Evolutionary conservation across 2,797 vertebrate species (phyloP).

Genomic region (Decapterus maruadsi): DNA sequence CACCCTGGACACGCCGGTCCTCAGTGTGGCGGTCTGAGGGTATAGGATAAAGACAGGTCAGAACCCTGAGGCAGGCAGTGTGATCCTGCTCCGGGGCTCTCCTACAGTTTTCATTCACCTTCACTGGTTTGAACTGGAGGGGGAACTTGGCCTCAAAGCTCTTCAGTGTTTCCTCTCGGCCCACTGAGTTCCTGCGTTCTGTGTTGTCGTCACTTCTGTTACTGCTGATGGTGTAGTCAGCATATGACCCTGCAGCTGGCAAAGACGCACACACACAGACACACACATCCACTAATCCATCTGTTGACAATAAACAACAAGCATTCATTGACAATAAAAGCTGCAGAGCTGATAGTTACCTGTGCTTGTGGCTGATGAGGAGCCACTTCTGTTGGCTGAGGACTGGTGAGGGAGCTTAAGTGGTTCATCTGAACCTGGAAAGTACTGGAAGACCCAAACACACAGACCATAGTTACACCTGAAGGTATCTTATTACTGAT

Average conservation of each 20-base stretch:
- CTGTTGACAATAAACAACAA: background rate
- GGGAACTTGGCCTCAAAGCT: constrained; percentile 89
- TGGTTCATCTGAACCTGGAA: constrained; percentile 94
- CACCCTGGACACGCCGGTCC: constrained; percentile 87
- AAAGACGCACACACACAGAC: background rate
- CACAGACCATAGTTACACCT: background rate
- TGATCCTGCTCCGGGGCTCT: no score
- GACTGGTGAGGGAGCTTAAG: constrained; percentile 93
- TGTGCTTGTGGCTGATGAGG: constrained; percentile 92
- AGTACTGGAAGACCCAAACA: constrained; percentile 87
- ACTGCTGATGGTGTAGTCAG: constrained; percentile 91
- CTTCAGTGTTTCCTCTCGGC: constrained; percentile 95
- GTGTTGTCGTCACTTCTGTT: constrained; percentile 91
- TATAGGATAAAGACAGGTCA: background rate
- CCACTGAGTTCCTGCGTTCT: constrained; percentile 87
- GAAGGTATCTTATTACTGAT: no score
- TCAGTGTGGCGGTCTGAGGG: constrained; percentile 87
- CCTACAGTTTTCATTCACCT: constrained; percentile 64
- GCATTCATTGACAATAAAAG: background rate
- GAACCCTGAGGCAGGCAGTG: background rate
- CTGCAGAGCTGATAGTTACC: constrained; percentile 75
- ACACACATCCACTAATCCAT: background rate
- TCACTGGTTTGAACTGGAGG: constrained; percentile 88
- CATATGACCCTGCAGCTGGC: constrained; percentile 86
- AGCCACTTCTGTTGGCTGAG: constrained; percentile 85